phyloP scores from a whole-genome alignment of 2,797 vertebrate genomes.

The Acrossocheilus wenchowensis region DNA sequence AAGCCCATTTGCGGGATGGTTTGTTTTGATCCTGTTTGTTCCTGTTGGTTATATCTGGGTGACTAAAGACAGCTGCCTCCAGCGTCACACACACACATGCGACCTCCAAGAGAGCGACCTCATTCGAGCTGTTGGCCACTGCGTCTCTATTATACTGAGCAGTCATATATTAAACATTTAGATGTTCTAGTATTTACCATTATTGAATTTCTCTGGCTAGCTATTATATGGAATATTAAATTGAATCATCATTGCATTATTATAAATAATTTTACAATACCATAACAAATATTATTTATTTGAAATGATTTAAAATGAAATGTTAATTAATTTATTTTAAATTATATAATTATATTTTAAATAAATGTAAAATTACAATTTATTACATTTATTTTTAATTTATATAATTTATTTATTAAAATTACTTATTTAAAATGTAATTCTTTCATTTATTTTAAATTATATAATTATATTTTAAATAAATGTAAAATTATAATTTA shows the following conservation, averaged over 20 bases:
- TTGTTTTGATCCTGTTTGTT: conserved; percentile 53
- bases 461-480: not conserved
- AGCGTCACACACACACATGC: conserved; percentile 25
- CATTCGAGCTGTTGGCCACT: not conserved
- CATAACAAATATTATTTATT: not conserved
- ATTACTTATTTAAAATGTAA: not conserved
- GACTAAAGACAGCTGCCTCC: conserved; percentile 54
- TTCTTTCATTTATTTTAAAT: not conserved
- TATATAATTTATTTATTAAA: not conserved
- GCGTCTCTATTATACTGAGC: not conserved
- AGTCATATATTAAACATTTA: not conserved
- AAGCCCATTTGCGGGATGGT: conserved; percentile 35
- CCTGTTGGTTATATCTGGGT: conserved; percentile 41
- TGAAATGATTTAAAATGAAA: not conserved
- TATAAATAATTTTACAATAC: not conserved
- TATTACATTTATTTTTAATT: not conserved
- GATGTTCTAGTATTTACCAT: not conserved
- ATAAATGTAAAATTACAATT: not conserved
- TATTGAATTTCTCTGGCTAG: not conserved
- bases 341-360: not conserved
- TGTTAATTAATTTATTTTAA: not conserved
- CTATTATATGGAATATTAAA: not conserved
- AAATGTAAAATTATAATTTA: not conserved
- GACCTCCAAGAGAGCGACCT: conserved; percentile 29
- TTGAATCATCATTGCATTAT: not conserved